These are phyloP conservation scores for Ceraclea dissimilis DNA, from an alignment of 2,888 invertebrate species.

Conservation along the genomic window DNA sequence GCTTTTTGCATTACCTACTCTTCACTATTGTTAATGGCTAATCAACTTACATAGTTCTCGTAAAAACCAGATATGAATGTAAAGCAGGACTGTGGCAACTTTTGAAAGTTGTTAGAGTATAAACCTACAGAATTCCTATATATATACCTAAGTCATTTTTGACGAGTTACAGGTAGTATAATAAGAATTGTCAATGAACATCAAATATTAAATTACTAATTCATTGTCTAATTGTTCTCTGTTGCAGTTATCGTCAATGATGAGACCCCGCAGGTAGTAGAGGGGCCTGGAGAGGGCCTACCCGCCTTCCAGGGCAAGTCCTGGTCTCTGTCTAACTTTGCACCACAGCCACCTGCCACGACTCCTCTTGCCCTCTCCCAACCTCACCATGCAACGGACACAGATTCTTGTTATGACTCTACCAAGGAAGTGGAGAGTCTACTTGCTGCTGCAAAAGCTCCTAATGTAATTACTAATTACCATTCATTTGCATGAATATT, in stretches of 20 bases:
- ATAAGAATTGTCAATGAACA: too few species aligned
- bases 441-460: slow-evolving; percentile 33
- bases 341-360: slow-evolving; percentile 33
- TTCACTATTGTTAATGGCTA: too few species aligned
- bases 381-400: slow-evolving; percentile 29
- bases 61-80: too few species aligned
- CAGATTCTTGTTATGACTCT: slow-evolving; percentile 42
- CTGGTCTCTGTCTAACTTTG: slow-evolving; percentile 45
- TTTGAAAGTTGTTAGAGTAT: too few species aligned
- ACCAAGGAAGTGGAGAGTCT: slow-evolving; percentile 50
- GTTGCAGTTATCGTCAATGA: slow-evolving; percentile 28
- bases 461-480: slow-evolving; percentile 16
- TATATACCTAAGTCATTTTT: too few species aligned
- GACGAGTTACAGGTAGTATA: too few species aligned
- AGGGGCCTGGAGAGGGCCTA: slow-evolving; percentile 40
- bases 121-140: too few species aligned
- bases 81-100: too few species aligned
- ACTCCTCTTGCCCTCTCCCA: slow-evolving; percentile 19
- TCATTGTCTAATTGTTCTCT: not conserved
- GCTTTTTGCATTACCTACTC: not conserved
- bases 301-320: slow-evolving; percentile 31
- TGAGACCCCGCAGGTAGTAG: slow-evolving; percentile 33
- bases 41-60: too few species aligned
- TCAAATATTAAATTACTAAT: too few species aligned
- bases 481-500: too few species aligned